Percentiles rank a stretch among this genome's conserved stretches.
phyloP scores from a whole-genome alignment of 2,888 invertebrate genomes.

The Chrysodeixis includens region DNA sequence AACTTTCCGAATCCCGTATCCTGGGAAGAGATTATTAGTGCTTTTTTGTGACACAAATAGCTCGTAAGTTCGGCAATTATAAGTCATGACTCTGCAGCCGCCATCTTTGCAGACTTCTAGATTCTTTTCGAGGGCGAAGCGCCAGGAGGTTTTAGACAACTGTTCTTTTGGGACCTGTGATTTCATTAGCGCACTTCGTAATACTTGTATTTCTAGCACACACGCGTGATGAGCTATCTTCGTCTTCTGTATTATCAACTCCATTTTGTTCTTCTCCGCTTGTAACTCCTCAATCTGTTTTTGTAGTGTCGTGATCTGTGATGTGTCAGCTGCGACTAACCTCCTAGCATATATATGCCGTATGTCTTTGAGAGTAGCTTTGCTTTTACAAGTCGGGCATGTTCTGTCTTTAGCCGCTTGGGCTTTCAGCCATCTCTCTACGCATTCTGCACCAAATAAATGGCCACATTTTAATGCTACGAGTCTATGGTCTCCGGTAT shows the following conservation, averaged over 20 bases:
- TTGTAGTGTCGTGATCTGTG: conserved; percentile 92
- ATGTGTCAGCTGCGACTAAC: conserved; percentile 93
- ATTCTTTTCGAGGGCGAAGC: conserved; percentile 90
- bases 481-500: conserved; percentile 95
- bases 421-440: conserved; percentile 92
- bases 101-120: conserved; percentile 91
- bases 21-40: conserved; percentile 91
- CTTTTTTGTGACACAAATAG: conserved; percentile 94
- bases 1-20: conserved; percentile 94
- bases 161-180: conserved; percentile 73
- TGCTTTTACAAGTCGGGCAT: conserved; percentile 97
- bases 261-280: conserved; percentile 88
- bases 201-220: conserved; percentile 70
- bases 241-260: conserved; percentile 89
- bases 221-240: conserved; percentile 76
- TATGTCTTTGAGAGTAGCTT: conserved; percentile 91
- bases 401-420: conserved; percentile 88
- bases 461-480: conserved; percentile 97
- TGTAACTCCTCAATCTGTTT: conserved; percentile 89
- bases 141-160: conserved; percentile 69
- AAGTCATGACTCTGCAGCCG: conserved; percentile 94
- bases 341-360: conserved; percentile 94
- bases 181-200: conserved; percentile 72
- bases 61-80: conserved; percentile 90
- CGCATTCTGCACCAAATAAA: conserved; percentile 95